Evolutionary conservation across 2,888 invertebrate genomes (phyloP).

Genomic region (Acrobasis repandana): DNA sequence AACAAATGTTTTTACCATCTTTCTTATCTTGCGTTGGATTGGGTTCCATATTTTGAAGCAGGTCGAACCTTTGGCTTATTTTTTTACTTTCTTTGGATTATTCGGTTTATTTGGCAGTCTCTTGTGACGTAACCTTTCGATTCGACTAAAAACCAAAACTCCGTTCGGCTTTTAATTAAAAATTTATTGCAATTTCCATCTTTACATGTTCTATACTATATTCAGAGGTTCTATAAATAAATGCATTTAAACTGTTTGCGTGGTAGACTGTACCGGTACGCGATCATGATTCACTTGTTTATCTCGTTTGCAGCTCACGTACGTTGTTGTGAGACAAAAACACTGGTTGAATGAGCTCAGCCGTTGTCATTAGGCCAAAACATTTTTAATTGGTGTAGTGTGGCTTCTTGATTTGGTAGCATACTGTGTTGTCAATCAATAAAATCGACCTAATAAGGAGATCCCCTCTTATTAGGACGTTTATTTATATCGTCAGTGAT

Average conservation of each 20-base stretch:
- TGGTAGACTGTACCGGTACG: background rate
- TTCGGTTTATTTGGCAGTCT: too few species aligned
- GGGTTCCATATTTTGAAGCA: too few species aligned
- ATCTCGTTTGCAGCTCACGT: slow-evolving; percentile 14
- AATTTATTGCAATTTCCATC: too few species aligned
- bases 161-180: too few species aligned
- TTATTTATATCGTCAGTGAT: background rate
- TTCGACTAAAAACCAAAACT: too few species aligned
- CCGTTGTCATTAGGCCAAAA: slow-evolving; percentile 20
- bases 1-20: background rate
- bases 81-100: too few species aligned
- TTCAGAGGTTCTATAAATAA: too few species aligned
- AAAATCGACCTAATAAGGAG: slow-evolving; percentile 8
- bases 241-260: background rate
- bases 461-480: slow-evolving; percentile 1
- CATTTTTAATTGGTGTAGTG: slow-evolving; percentile 20
- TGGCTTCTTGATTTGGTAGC: slow-evolving; percentile 1
- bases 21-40: too few species aligned
- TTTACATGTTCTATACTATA: too few species aligned
- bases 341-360: slow-evolving; percentile 17
- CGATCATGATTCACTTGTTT: slow-evolving; percentile 22
- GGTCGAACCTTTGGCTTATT: too few species aligned
- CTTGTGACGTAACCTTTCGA: too few species aligned
- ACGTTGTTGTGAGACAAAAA: slow-evolving; percentile 1
- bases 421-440: slow-evolving; percentile 7